A percentile compares a stretch with the other conserved stretches of the same genome.
Conservation (phyloP, 2,797 vertebrate species). For the Natrix natrix region DNA sequence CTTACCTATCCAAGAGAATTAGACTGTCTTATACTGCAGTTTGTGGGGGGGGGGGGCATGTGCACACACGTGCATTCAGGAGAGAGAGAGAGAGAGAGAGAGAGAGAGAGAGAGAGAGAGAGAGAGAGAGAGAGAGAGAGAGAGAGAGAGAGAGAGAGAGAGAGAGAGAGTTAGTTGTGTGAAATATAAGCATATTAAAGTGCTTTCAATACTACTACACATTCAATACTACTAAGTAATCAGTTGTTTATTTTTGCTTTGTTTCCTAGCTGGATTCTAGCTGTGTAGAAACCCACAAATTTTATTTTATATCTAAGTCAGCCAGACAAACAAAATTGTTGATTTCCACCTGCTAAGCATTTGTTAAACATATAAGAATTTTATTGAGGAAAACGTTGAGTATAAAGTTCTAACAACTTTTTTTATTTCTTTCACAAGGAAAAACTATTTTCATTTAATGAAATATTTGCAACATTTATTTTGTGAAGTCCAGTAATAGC, state of each 20-base stretch:
- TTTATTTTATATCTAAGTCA: neutral
- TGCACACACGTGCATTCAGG: too few relatives aligned
- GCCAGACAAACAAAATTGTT: neutral
- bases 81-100: too few relatives aligned
- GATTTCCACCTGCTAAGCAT: neutral
- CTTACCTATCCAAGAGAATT: neutral
- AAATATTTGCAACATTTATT: neutral
- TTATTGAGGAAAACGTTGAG: neutral
- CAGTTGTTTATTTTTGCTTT: neutral
- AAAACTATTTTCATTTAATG: neutral
- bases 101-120: too few relatives aligned
- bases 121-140: too few relatives aligned
- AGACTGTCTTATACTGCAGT: neutral
- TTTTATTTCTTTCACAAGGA: neutral
- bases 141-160: too few relatives aligned
- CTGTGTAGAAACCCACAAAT: neutral
- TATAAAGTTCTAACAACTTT: neutral
- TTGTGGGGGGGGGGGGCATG: fast-evolving
- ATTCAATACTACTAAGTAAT: neutral
- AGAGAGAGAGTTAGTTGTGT: too few relatives aligned
- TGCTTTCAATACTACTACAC: neutral
- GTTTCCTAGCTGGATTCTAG: neutral
- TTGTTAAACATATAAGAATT: neutral
- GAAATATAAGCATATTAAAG: neutral
- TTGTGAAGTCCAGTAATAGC: neutral